Base-by-base conservation (phyloP, 2,113 vertebrate species). In the Datnioides undecimradiatus region DNA sequence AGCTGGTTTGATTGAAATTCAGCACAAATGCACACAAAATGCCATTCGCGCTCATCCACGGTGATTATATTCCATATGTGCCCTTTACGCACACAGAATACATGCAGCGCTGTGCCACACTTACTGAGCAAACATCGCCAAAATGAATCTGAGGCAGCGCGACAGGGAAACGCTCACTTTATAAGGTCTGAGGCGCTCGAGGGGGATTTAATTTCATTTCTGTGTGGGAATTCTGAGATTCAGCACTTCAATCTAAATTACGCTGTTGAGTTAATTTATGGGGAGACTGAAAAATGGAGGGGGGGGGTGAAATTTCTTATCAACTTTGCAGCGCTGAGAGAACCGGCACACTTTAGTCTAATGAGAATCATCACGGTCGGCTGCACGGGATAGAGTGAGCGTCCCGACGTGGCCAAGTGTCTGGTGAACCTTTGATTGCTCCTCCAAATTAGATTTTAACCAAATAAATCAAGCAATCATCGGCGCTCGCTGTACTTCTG, bases 291-390 rank as follows among this genome's bases (percentile, higher is more conserved):
- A n/a, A n/a, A n/a, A n/a, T n/a, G n/a, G n/a, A n/a, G 11, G 46
- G 54, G 46, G 69, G 43, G 72, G 16, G 36, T 45, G 11, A 80
- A 62, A 54, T 40, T 59, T 74, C 73, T 41, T 54, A 76, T 75
- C 58, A 81, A 64, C 40, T 51, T 58, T 23, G 7, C 10, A 52
- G 57, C 16, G 4, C 29, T 48, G 43, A 33, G 69, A 78, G 57
- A 54, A 63, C 17, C 3, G 8, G 21, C 52, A 23, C n/a, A 21
- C n/a, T 78, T 72, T 19, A 29, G 67, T 57, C 8, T 70, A 87
- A 87, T 86, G 75, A 84, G 72, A 80, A 76, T 45, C 48, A 48
- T 33, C 67, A 86, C 17, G 73, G 58, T 69, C 10, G 41, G 64
- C 52, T 60, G 65, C 74, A 72, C 74, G 29, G 43, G 21, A 34